Conservation (phyloP, 2,113 vertebrate genomes). For the Dicrurus megarhynchus region DNA sequence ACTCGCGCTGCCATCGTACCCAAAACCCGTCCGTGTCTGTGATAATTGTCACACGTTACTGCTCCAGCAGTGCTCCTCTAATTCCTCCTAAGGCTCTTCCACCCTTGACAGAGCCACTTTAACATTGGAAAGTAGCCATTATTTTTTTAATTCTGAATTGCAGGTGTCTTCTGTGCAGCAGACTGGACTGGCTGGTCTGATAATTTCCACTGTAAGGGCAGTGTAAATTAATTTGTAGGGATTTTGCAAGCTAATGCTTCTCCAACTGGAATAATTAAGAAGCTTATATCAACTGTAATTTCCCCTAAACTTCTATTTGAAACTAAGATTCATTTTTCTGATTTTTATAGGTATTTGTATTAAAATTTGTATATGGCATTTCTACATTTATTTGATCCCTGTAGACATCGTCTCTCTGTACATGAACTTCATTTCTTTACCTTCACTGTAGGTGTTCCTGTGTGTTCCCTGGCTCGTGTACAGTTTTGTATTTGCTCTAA, state of each 20-base stretch:
- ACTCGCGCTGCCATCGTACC: conserved; percentile 93
- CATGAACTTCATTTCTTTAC: background rate
- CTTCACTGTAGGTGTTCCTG: background rate
- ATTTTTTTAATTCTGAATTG: conserved; percentile 16
- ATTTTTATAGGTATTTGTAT: conserved; percentile 22
- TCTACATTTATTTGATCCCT: background rate
- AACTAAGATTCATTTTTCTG: conserved; percentile 20
- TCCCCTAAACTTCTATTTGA: background rate
- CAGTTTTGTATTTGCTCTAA: conserved; percentile 29
- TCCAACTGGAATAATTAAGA: background rate
- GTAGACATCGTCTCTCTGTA: background rate
- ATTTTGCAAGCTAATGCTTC: background rate
- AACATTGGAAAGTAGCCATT: conserved; percentile 47
- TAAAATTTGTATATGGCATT: conserved; percentile 50
- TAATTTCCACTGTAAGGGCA: background rate
- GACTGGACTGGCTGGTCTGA: background rate
- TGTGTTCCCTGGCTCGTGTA: background rate
- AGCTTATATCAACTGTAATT: background rate
- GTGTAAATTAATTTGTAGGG: background rate
- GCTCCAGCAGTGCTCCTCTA: conserved; percentile 87
- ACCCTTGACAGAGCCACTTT: background rate
- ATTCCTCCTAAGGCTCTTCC: conserved; percentile 74
- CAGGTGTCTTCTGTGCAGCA: background rate
- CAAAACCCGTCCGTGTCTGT: conserved; percentile 91
- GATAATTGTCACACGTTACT: conserved; percentile 90